Evolutionary conservation across 2,113 vertebrate genomes (phyloP), one percentile per base, ranked within the genome.

Genomic region (Daphoenositta chrysoptera): DNA sequence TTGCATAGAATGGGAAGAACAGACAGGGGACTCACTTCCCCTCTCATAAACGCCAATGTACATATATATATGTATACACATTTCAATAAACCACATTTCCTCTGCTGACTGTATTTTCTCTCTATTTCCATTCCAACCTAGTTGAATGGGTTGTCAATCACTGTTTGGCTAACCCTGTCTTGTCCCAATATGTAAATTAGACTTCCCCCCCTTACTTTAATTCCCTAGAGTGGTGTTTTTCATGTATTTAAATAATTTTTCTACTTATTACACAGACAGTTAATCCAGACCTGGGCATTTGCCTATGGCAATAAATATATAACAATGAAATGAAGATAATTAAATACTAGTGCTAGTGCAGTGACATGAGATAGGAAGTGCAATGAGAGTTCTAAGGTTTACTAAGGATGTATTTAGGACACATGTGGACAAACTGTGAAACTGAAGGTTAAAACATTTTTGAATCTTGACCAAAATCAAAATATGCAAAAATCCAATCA

Each of bases 301-400:
- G n/a, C 70, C 64, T 57, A 70, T 13, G 2, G 45, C 95, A 94
- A 94, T 79, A 71, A 94, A 83, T 63, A 91, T 44, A 53, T 66
- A 90, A 76, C 64, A 94, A 88, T 47, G 39, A 96, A 95, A 84
- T 65, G 1, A 94, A 88, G 68, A 93, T 93, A 93, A 90, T 90
- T 87, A 93, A 89, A 92, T 78, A 87, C 50, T 76, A 64, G 27
- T 30, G 44, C 68, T 66, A 31, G 37, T 23, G n/a, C 37, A 76
- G 35, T 53, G 60, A 89, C 81, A 85, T 40, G 51, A 95, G 40
- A 84, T 23, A 72, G 16, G n/a, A 88, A 91, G 75, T 37, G 77
- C 10, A 35, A 14, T 17, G 11, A 50, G 33, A 75, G 23, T 26
- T 69, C 66, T 81, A 81, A 64, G 35, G 50, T 40, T 64, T 89